Percentiles rank a stretch among this genome's conserved stretches.
Conservation (phyloP, 2,797 vertebrate species). For the Typhlichthys subterraneus region DNA sequence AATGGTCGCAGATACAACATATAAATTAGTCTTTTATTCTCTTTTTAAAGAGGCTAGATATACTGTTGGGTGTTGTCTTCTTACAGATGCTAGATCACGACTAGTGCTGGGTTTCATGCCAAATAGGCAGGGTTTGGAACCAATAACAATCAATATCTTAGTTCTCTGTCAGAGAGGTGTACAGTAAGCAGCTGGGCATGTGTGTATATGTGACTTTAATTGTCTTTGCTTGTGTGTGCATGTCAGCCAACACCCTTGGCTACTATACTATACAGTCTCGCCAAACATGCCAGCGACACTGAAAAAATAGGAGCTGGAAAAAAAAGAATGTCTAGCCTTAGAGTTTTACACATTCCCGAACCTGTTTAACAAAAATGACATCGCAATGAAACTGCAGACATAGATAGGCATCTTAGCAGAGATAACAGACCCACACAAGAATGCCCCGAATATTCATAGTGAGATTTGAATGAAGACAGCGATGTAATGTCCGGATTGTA, state of each 20-base stretch:
- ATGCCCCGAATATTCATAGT: background rate
- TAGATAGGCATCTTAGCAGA: constrained; percentile 8
- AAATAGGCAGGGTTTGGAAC: constrained; percentile 13
- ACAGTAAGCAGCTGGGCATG: too few relatives aligned
- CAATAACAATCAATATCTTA: background rate
- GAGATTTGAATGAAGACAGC: too few relatives aligned
- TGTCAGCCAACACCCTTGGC: background rate
- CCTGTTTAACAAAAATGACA: constrained; percentile 22
- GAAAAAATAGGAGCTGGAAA: constrained; percentile 1
- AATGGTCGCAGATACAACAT: too few relatives aligned
- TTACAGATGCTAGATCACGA: constrained; percentile 13
- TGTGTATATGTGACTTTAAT: background rate
- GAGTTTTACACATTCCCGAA: constrained; percentile 31
- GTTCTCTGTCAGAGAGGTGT: background rate
- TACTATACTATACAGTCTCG: background rate
- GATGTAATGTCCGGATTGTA: too few relatives aligned
- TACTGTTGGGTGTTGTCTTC: constrained; percentile 48
- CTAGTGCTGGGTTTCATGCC: background rate
- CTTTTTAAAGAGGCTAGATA: too few relatives aligned
- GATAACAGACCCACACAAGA: background rate
- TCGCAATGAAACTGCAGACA: constrained; percentile 2
- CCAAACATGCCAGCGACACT: constrained; percentile 37
- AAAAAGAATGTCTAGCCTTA: constrained; percentile 5
- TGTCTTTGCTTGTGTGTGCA: background rate
- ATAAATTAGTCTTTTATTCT: too few relatives aligned